Evolutionary conservation across 1,140 invertebrate genomes (phyloP).

Genomic region (Maniola jurtina): DNA sequence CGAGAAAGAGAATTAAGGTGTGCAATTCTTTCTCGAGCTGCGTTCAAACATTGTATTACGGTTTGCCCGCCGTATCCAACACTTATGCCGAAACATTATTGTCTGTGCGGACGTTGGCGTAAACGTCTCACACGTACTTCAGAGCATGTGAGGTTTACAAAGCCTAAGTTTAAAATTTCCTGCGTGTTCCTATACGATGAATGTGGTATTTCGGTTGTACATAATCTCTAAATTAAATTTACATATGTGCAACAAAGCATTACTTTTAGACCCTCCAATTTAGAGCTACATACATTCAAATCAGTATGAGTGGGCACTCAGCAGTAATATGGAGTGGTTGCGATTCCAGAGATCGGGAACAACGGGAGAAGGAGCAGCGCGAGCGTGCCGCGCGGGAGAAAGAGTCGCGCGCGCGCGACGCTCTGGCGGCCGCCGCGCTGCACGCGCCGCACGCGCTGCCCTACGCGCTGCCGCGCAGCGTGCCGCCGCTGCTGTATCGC

Average conservation of each 20-base stretch:
- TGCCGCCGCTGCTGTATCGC: slow-evolving; percentile 57
- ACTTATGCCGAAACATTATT: no score
- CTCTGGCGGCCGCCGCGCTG: slow-evolving; percentile 43
- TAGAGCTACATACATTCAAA: no score
- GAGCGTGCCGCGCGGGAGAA: slow-evolving; percentile 62
- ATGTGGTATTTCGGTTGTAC: background rate
- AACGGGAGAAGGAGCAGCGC: slow-evolving; percentile 58
- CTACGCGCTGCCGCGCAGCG: slow-evolving; percentile 46
- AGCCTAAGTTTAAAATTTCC: background rate
- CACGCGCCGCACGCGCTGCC: slow-evolving; percentile 42
- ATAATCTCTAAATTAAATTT: no score
- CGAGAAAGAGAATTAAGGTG: slow-evolving; percentile 49
- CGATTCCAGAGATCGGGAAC: slow-evolving; percentile 61
- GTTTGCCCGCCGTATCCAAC: no score
- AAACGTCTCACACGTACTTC: no score
- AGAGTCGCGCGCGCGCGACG: slow-evolving; percentile 49
- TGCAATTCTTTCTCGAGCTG: background rate
- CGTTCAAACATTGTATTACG: no score
- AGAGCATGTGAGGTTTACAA: background rate
- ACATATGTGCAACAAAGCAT: no score
- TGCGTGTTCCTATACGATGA: background rate
- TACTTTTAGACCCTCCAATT: no score
- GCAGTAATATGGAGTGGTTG: background rate
- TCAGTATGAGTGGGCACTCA: background rate
- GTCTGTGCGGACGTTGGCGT: no score